Evolutionary conservation across 2,888 invertebrate species (phyloP).

Genomic region (Digitonthophagus gazella): DNA sequence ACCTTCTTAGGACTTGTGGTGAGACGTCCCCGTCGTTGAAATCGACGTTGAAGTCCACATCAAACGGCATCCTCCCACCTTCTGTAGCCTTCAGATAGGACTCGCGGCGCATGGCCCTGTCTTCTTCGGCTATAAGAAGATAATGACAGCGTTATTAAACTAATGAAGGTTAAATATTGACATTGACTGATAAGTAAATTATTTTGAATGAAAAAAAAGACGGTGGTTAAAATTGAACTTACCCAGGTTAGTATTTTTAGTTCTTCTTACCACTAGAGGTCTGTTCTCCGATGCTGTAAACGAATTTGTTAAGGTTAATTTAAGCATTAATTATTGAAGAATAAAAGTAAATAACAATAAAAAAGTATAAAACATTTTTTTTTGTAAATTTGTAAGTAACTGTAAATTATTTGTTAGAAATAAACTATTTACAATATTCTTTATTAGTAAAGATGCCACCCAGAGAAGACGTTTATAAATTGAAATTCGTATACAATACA

Average conservation of each 20-base stretch:
- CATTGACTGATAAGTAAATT: conserved; percentile 2
- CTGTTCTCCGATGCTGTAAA: conserved; percentile 36
- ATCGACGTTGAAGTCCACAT: conserved; percentile 64
- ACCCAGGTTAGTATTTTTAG: conserved; percentile 51
- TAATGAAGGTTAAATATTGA: conserved; percentile 4
- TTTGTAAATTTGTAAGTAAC: not conserved
- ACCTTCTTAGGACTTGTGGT: conserved; percentile 64
- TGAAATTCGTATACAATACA: not conserved
- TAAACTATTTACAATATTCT: not conserved
- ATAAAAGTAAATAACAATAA: not conserved
- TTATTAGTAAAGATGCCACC: not conserved
- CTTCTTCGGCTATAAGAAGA: conserved; percentile 68
- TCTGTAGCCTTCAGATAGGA: conserved; percentile 95
- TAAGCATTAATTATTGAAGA: conserved; percentile 15
- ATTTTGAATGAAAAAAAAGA: conserved; percentile 1
- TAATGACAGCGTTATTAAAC: conserved; percentile 14
- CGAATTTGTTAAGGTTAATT: conserved; percentile 25
- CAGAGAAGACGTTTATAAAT: not conserved
- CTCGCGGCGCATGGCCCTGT: conserved; percentile 81
- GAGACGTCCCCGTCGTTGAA: conserved; percentile 60
- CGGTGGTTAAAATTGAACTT: conserved; percentile 36
- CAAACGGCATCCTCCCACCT: conserved; percentile 72
- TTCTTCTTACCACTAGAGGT: conserved; percentile 49
- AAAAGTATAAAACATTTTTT: not conserved
- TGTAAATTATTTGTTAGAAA: not conserved